Base-by-base conservation (phyloP, 1,140 invertebrate genomes). In the Sarcophaga peregrina region DNA sequence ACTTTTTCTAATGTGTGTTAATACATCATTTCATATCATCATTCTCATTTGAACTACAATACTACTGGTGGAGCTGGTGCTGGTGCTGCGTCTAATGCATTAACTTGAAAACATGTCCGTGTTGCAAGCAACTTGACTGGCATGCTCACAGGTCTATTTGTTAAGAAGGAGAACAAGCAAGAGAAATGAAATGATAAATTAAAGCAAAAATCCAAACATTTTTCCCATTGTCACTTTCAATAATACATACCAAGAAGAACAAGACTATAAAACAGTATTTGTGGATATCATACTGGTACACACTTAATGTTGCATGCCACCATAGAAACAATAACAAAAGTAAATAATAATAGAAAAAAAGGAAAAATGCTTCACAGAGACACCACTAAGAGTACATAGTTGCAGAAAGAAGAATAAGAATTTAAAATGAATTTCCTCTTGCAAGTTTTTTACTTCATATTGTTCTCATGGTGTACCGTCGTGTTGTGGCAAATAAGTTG, bases 201-300 rank as follows among this genome's bases (percentile, higher is more conserved):
- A 25, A 58, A 58, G 54, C n/a, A 20, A 68, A 3, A 68, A 37
- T 37, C 25, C 17, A 68, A 68, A 68, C 62, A 68, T 68, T 68
- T 58, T 68, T 68, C 62, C 62, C 62, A 68, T 68, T 68, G 62
- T 68, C 62, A 68, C 62, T 68, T 68, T 68, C 62, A 68, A 68
- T 68, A 68, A 68, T 15, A 17, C 62, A 68, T 15, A 17, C 62
- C 15, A 58, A 20, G 17, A 68, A 68, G 62, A 58, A 37, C 25
- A 37, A 58, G 54, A 58, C 13, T 11, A n/a, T n/a, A 58, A 6
- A 13, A n/a, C 3, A 58, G 25, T 37, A 37, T 4, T n/a, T n/a
- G n/a, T n/a, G n/a, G n/a, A n/a, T n/a, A n/a, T n/a, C n/a, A n/a
- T n/a, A n/a, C n/a, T n/a, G n/a, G 25, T 37, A 37, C 25, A 37